Base-by-base conservation (phyloP, 1,140 invertebrate genomes). In the Galleria mellonella region DNA sequence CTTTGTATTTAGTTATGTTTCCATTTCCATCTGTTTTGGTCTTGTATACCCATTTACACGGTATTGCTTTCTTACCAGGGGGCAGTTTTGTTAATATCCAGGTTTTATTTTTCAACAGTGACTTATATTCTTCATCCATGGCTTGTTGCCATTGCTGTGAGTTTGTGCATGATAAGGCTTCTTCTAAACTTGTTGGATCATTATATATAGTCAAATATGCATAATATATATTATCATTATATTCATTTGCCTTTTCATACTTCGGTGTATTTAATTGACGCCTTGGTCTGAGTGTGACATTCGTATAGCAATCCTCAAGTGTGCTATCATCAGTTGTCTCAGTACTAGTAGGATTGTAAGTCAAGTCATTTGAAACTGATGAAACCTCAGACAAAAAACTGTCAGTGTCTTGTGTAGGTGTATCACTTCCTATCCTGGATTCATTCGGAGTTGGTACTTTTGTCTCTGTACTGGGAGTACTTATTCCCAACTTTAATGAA, bases 151-250 rank as follows among this genome's bases (percentile, higher is more conserved):
- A 55, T 28, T 51, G 36, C 1, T 51, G 29, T 7, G 51, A 44
- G 43, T 51, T 17, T 15, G 32, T 14, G 11, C 35, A 44, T 28
- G 44, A 47, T 7, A 59, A 17, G 27, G 37, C 37, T 28, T 39
- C 37, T 8, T 50, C 36, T 9, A 43, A 14, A 29, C 41, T 42
- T 27, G 46, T 35, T 13, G 48, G 51, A 33, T 54, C 52, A 43
- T 36, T 43, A 17, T 23, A 23, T 23, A 47, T 27, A 42, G 44
- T 44, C 41, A 14, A 33, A 47, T 14, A 23, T 43, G 45, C 48
- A 48, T 55, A 38, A 55, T 46, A 29, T 55, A 60, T 42, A 42
- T 60, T 9, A 17, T 15, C n/a, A n/a, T 28, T n/a, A 9, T 2
- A 28, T 1, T 39, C 9, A 5, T 39, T 28, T 5, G 7, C 9